Conservation (phyloP, 2,113 vertebrate species). For the Anoura caudifer region DNA sequence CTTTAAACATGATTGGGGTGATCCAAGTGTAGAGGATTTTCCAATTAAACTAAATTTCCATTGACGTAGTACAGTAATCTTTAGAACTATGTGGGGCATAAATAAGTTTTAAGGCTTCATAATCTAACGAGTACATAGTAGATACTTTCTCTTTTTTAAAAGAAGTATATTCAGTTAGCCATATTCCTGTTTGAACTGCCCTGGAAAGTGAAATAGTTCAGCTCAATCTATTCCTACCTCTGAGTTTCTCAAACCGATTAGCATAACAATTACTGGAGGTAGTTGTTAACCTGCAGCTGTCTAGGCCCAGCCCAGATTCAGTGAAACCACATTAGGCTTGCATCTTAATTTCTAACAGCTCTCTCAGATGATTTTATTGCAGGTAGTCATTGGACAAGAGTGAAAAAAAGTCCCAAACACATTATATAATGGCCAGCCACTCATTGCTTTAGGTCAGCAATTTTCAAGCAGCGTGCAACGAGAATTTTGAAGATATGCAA, state of each 20-base stretch:
- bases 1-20: neutral
- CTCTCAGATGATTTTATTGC: neutral
- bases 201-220: neutral
- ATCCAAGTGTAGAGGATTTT: neutral
- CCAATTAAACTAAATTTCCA: neutral
- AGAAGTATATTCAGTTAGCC: neutral
- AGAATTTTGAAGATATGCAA: neutral
- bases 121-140: neutral
- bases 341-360: neutral
- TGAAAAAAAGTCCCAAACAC: neutral
- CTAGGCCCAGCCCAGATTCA: neutral
- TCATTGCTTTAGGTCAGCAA: neutral
- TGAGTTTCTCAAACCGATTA: neutral
- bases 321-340: neutral
- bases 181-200: neutral
- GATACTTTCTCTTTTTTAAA: neutral
- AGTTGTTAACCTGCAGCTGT: neutral
- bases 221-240: neutral
- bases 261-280: neutral
- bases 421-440: neutral
- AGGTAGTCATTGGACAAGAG: neutral
- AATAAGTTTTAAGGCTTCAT: neutral
- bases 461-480: neutral
- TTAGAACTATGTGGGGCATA: neutral
- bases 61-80: neutral